phyloP scores from a whole-genome alignment of 2,113 vertebrate species.

The rabbit (Oryctolagus cuniculus) region mOryCun1.1 NC_091437.1:649001-649500 shows the following conservation, averaged over 20 bases:
- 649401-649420: no score
- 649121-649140: neutral
- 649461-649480: no score
- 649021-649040: no score
- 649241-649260: no score
- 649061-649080: rapidly evolving
- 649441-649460: no score
- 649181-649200: neutral
- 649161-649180: rapidly evolving
- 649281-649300: neutral
- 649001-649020: rapidly evolving
- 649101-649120: neutral
- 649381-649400: no score
- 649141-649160: conserved; percentile 24
- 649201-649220: rapidly evolving
- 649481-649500: no score
- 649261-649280: no score
- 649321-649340: neutral
- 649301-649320: neutral
- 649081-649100: rapidly evolving
- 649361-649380: no score
- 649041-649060: neutral
- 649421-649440: no score
- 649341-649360: neutral
- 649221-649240: no score